phyloP scores from a whole-genome alignment of 1,140 invertebrate genomes.

The Akabosia matsudoensis region DNA sequence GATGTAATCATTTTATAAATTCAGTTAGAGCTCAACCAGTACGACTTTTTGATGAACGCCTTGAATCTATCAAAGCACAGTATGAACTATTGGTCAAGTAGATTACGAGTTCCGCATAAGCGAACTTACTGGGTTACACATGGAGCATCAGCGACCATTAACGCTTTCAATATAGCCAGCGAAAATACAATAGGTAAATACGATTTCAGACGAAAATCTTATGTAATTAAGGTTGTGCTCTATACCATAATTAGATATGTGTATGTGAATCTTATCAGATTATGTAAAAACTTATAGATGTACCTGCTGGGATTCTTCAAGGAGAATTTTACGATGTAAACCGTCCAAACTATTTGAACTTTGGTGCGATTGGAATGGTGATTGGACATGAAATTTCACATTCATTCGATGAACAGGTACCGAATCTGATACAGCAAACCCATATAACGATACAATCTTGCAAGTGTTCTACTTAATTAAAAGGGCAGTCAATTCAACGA shows the following conservation, averaged over 20 bases:
- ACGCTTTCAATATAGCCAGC: slow-evolving; percentile 54
- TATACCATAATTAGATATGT: too few species aligned
- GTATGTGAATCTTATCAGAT: neutral
- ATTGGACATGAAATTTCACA: slow-evolving; percentile 56
- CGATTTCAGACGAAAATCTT: too few species aligned
- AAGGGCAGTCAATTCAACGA: slow-evolving; percentile 63
- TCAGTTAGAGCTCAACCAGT: slow-evolving; percentile 48
- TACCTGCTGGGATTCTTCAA: slow-evolving; percentile 62
- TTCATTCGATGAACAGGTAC: slow-evolving; percentile 58
- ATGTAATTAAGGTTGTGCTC: neutral
- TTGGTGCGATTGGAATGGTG: slow-evolving; percentile 60
- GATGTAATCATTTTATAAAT: too few species aligned
- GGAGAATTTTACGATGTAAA: slow-evolving; percentile 58
- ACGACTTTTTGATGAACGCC: slow-evolving; percentile 52
- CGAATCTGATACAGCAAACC: neutral
- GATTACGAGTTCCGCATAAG: slow-evolving; percentile 52
- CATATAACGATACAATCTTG: neutral
- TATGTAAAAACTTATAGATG: slow-evolving; percentile 49
- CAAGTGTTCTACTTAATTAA: neutral
- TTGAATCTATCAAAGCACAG: slow-evolving; percentile 48
- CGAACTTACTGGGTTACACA: slow-evolving; percentile 55
- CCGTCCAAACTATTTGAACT: slow-evolving; percentile 60
- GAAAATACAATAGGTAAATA: slow-evolving; percentile 54
- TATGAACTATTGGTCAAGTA: slow-evolving; percentile 51
- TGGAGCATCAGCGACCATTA: slow-evolving; percentile 53